A percentile compares a stretch with the other conserved stretches of the same genome.
phyloP scores from a whole-genome alignment of 1,140 invertebrate species.

The Delia radicum region DNA sequence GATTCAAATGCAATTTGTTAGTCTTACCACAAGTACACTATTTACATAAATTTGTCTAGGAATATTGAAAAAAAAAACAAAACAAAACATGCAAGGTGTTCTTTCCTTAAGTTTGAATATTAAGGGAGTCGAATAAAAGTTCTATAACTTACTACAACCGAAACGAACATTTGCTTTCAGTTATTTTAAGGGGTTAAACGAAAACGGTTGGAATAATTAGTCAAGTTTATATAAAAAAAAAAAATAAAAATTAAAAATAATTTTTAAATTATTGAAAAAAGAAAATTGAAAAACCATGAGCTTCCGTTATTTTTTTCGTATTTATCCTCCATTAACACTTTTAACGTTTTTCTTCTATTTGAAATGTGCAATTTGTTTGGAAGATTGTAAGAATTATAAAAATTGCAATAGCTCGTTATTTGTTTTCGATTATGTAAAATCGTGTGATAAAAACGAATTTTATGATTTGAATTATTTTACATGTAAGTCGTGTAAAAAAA shows the following conservation, averaged over 20 bases:
- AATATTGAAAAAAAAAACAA: neutral
- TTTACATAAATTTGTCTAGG: slow-evolving; percentile 8
- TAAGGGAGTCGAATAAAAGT: neutral
- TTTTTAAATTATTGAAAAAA: neutral
- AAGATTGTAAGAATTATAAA: neutral
- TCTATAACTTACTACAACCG: neutral
- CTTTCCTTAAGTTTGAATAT: neutral
- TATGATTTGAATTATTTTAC: slow-evolving; percentile 50
- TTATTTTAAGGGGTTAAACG: slow-evolving; percentile 8
- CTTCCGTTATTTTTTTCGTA: slow-evolving; percentile 24
- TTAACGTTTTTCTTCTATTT: neutral
- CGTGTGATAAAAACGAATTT: slow-evolving; percentile 44
- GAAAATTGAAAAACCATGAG: neutral
- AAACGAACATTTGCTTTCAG: neutral
- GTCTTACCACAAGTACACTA: too few relatives aligned
- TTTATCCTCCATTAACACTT: too few relatives aligned
- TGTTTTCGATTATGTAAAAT: slow-evolving; percentile 35
- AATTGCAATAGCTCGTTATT: slow-evolving; percentile 32
- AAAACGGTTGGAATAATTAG: neutral
- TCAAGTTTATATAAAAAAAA: neutral
- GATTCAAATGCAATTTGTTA: too few relatives aligned
- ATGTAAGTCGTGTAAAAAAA: slow-evolving; percentile 41
- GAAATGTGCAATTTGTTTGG: neutral
- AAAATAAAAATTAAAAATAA: neutral
- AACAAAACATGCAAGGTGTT: slow-evolving; percentile 13